phyloP scores from a whole-genome alignment of 2,888 invertebrate genomes.

The Amphiduros pacificus region DNA sequence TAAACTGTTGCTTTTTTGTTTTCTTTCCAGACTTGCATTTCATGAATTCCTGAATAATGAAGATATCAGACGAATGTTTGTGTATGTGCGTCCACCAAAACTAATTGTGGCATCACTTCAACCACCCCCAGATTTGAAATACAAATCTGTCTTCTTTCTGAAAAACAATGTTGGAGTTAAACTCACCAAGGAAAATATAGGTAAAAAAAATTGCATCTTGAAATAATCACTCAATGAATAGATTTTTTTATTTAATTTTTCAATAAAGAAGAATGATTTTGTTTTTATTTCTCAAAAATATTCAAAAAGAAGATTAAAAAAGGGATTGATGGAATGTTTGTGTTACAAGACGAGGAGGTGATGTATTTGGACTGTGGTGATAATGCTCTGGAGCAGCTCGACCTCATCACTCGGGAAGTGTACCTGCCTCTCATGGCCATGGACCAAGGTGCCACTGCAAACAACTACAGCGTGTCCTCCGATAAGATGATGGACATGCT shows the following conservation, averaged over 20 bases:
- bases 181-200: constrained; percentile 56
- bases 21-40: constrained; percentile 49
- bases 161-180: constrained; percentile 56
- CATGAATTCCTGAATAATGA: constrained; percentile 59
- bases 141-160: constrained; percentile 56
- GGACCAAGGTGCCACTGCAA: constrained; percentile 41
- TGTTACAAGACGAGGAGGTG: constrained; percentile 52
- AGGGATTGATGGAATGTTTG: neutral
- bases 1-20: neutral
- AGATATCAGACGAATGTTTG: constrained; percentile 54
- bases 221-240: too few species aligned
- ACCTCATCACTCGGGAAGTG: constrained; percentile 53
- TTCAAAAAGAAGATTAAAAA: too few species aligned
- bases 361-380: constrained; percentile 53
- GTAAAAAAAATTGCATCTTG: constrained; percentile 37
- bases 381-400: constrained; percentile 52
- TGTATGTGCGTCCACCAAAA: constrained; percentile 42
- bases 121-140: constrained; percentile 50
- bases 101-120: constrained; percentile 50
- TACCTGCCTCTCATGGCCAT: constrained; percentile 56
- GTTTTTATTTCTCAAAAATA: too few species aligned
- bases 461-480: constrained; percentile 40
- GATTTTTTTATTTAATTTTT: too few species aligned
- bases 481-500: constrained; percentile 58
- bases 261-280: too few species aligned